Evolutionary conservation across 2,888 invertebrate genomes (phyloP).

Genomic region (Aradus depressus): DNA sequence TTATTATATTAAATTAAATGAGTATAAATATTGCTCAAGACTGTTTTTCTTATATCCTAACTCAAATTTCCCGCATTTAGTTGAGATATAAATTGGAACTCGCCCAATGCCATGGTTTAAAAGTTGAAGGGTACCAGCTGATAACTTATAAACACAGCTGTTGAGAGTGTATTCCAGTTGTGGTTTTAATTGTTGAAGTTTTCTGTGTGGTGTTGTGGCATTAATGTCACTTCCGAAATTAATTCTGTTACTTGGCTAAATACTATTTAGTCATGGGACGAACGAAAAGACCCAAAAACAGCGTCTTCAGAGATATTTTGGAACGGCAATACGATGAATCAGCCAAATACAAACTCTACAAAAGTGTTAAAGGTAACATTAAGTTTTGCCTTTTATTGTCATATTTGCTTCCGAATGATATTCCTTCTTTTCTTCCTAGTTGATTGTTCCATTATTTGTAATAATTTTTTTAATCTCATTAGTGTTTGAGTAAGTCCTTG

Average conservation of each 20-base stretch:
- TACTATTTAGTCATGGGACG: constrained; percentile 20
- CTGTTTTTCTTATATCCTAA: no score
- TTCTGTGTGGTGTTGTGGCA: constrained; percentile 2
- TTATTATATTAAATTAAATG: no score
- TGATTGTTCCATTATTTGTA: background rate
- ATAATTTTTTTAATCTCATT: no score
- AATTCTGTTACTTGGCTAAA: constrained; percentile 14
- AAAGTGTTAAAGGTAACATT: constrained; percentile 37
- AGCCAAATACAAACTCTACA: constrained; percentile 34
- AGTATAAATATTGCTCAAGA: no score
- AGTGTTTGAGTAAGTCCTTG: no score
- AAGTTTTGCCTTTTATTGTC: background rate
- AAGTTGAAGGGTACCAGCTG: constrained; percentile 4
- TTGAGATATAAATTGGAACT: no score
- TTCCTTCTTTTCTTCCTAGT: background rate
- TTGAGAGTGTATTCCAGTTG: background rate
- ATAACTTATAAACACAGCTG: constrained; percentile 16
- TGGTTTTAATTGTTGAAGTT: constrained; percentile 11
- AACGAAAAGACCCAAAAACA: constrained; percentile 19
- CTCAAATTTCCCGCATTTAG: no score
- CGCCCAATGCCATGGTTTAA: no score
- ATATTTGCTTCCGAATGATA: background rate
- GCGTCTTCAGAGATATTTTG: constrained; percentile 37
- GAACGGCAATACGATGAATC: constrained; percentile 42
- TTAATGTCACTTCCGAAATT: constrained; percentile 12